Evolutionary conservation across 1,140 invertebrate species (phyloP), one percentile per base, ranked within the genome.

Genomic region (Diuraphis noxia): DNA sequence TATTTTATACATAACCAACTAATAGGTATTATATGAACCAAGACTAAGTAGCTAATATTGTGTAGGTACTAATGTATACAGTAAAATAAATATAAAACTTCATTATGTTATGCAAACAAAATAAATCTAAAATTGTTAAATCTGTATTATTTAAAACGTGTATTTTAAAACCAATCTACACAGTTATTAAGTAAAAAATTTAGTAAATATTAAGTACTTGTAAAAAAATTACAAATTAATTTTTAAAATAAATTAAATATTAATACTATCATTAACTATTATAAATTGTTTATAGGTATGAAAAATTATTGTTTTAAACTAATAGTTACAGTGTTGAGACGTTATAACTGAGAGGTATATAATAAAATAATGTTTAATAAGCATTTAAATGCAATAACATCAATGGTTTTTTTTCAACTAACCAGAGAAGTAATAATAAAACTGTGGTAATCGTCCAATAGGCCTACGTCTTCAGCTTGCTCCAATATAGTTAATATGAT

Each of bases 381-480:
- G 56, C 56, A n/a, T 72, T n/a, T 72, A 72, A 72, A n/a, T 72
- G 56, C 56, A 17, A 72, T 4, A n/a, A 72, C 13, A 72, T n/a
- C 17, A 72, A 17, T n/a, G 52, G 25, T 56, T 72, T 72, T 23
- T 63, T 56, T 72, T n/a, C 46, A 49, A 36, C 46, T 94, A 94
- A 95, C 95, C 93, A 97, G 94, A 92, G 96, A 96, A 88, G 96
- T 97, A 46, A 98, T 96, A 40, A 98, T 95, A 92, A 96, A 97
- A 92, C 95, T 96, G 92, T 97, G 95, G 9, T 96, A 94, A 91
- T 96, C 96, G 7, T 96, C 96, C 94, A 98, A 96, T 91, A 98
- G 95, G 38, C 97, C 97, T 84, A 98, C 96, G 95, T 98, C 97
- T 94, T 97, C 97, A 5, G 95, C 95, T 92, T 94, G 97, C 93